Percentiles rank a stretch among this genome's conserved stretches.
These are phyloP conservation scores for Galaxias olidus DNA, from an alignment of 2,797 vertebrate genomes.

Conservation along the genomic window DNA sequence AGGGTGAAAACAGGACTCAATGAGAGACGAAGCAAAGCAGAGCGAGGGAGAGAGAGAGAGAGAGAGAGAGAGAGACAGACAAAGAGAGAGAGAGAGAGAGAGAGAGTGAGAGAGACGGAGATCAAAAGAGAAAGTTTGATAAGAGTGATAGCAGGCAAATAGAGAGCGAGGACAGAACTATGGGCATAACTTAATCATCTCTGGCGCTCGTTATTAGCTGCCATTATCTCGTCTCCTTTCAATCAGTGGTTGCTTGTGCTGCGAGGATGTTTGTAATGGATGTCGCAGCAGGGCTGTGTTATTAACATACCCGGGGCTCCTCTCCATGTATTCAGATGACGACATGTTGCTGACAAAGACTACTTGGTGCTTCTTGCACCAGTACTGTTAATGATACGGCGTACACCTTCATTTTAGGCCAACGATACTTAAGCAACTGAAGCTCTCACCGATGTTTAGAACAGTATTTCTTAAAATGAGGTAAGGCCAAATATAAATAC, in stretches of 20 bases:
- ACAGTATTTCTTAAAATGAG: no score
- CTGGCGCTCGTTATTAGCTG: slow-evolving; percentile 67
- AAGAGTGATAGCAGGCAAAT: neutral
- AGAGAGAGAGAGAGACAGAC: slow-evolving; percentile 37
- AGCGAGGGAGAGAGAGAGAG: slow-evolving; percentile 24
- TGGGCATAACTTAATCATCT: slow-evolving; percentile 65
- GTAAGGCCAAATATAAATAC: no score
- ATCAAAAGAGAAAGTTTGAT: neutral
- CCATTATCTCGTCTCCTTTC: slow-evolving; percentile 75
- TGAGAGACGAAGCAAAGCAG: slow-evolving; percentile 33
- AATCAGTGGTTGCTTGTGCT: slow-evolving; percentile 74
- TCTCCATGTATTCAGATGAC: slow-evolving; percentile 55
- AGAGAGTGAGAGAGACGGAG: neutral
- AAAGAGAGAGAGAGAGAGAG: neutral
- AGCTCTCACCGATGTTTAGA: no score
- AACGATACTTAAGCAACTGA: no score
- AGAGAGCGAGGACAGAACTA: neutral
- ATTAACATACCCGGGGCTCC: slow-evolving; percentile 64
- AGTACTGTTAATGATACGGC: neutral
- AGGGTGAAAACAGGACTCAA: slow-evolving; percentile 51
- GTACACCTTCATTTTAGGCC: no score
- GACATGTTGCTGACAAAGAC: slow-evolving; percentile 51
- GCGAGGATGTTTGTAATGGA: slow-evolving; percentile 63
- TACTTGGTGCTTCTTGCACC: neutral
- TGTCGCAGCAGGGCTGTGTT: slow-evolving; percentile 65